Base-by-base conservation (phyloP, 2,888 invertebrate species). In the Synanthedon vespiformis region DNA sequence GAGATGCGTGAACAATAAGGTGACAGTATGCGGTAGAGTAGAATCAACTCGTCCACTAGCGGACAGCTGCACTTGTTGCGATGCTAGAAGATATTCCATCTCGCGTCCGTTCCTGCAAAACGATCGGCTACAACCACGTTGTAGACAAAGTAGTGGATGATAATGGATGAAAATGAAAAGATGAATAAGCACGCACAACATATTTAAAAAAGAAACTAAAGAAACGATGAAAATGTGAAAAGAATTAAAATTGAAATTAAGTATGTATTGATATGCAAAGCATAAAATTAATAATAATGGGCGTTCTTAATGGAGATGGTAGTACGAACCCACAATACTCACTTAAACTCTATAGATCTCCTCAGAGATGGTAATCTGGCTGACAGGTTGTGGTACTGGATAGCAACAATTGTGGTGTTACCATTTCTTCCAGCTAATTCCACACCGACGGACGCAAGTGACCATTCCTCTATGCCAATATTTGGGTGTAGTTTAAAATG, bases 51-150 rank as follows among this genome's bases (percentile, higher is more conserved):
- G 61, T 22, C 78, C 78, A 27, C 63, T 68, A 4, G 73, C 72
- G 3, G 71, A 72, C 53, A 81, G 67, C 59, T 87, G 86, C 40
- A 78, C 65, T 58, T 87, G 86, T 55, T 89, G 89, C 1, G 93
- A 92, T 54, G 91, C 89, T 52, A 92, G 81, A 62, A 89, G 88
- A 74, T 91, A 92, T 70, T 92, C 91, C 64, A 91, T 77, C 68
- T 92, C 92, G n/a, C 88, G 88, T 0, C 91, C 91, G 62, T 89
- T 90, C 69, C 92, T 92, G 70, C 61, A 76, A 77, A 62, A 69
- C 57, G 74, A 71, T 56, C 61, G 55, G 71, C 74, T 79, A 74
- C 66, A n/a, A 63, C 65, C 59, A 57, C 61, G 61, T 44, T 44
- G 44, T 44, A 44, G 44, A 44, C 44, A 44, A 34, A 34, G 10